Evolutionary conservation across 2,797 vertebrate species (phyloP).

Genomic region (Mastacembelus armatus): DNA sequence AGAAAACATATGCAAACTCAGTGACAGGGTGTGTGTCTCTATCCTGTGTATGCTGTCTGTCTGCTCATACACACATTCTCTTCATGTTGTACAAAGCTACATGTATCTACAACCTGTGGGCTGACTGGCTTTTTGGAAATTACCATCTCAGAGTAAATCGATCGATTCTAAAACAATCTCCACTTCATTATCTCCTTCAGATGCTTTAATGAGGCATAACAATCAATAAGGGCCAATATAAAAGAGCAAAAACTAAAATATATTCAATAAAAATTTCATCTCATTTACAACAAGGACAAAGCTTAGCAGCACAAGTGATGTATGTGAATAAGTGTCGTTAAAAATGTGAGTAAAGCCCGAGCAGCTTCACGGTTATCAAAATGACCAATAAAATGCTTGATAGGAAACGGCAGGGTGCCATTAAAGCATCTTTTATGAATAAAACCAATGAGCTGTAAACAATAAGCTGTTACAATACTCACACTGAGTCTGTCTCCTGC

Average conservation of each 20-base stretch:
- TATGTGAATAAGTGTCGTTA: background rate
- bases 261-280: background rate
- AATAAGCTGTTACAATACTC: constrained; percentile 66
- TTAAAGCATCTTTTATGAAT: constrained; percentile 25
- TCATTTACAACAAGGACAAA: background rate
- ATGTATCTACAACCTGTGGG: constrained; percentile 11
- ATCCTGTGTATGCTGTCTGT: no score
- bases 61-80: constrained; percentile 2
- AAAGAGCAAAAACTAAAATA: background rate
- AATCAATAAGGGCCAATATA: background rate
- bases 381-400: constrained; percentile 18
- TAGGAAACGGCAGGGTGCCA: constrained; percentile 19
- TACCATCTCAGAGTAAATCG: no score
- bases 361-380: background rate
- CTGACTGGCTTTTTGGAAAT: constrained; percentile 2
- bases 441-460: constrained; percentile 10
- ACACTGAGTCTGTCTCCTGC: constrained; percentile 78
- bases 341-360: background rate
- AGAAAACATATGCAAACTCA: constrained; percentile 25
- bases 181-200: constrained; percentile 1
- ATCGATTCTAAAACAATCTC: no score
- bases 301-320: background rate
- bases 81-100: constrained; percentile 14
- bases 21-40: constrained; percentile 19
- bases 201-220: background rate